phyloP scores from a whole-genome alignment of 2,888 invertebrate species.

The Eupelmus urozonus region DNA sequence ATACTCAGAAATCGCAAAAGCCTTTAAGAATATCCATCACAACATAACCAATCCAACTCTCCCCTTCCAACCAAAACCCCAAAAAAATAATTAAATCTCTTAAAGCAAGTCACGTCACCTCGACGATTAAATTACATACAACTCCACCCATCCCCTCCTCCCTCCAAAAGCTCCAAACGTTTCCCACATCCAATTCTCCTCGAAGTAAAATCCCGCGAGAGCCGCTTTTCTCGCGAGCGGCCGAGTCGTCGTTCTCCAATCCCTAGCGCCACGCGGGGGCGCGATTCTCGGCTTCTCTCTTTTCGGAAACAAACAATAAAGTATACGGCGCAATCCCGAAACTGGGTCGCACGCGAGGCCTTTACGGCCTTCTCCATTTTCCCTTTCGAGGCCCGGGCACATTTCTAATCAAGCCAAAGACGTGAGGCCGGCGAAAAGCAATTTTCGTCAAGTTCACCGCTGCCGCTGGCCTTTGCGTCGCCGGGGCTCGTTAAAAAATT shows the following conservation, averaged over 20 bases:
- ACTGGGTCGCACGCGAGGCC: slow-evolving; percentile 44
- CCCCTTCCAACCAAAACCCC: no score
- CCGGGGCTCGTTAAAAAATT: slow-evolving; percentile 31
- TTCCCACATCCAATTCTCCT: slow-evolving; percentile 46
- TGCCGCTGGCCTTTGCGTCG: neutral
- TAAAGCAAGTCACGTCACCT: slow-evolving; percentile 7
- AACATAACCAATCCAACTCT: no score
- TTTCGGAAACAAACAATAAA: slow-evolving; percentile 57
- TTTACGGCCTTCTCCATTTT: neutral
- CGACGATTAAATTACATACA: slow-evolving; percentile 36
- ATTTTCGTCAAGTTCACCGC: slow-evolving; percentile 53
- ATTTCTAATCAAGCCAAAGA: neutral
- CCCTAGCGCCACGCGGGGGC: slow-evolving; percentile 10
- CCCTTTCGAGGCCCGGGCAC: neutral
- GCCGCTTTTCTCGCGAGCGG: slow-evolving; percentile 42
- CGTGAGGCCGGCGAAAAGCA: slow-evolving; percentile 19
- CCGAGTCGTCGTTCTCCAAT: slow-evolving; percentile 25
- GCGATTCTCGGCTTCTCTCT: slow-evolving; percentile 36
- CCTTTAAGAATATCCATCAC: no score
- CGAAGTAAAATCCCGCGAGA: slow-evolving; percentile 45
- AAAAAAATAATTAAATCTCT: slow-evolving; percentile 14
- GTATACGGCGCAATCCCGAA: slow-evolving; percentile 50
- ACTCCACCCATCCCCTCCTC: no score
- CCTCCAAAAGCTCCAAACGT: slow-evolving; percentile 43
- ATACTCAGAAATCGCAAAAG: no score